These are phyloP conservation scores for Paralichthys olivaceus DNA, from an alignment of 2,113 vertebrate species.

Conservation along the genomic window DNA sequence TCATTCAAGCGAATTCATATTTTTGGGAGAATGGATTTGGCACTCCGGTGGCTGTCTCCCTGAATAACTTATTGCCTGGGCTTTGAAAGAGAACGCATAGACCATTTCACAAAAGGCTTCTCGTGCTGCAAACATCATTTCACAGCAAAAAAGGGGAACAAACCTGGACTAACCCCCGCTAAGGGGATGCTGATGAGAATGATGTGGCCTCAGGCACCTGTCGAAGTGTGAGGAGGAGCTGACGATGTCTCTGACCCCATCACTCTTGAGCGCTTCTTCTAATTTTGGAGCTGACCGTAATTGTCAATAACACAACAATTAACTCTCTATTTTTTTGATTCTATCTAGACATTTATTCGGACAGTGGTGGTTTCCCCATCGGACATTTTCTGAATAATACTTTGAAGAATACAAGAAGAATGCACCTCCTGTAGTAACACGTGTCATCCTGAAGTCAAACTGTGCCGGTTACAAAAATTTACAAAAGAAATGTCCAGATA, in stretches of 20 bases:
- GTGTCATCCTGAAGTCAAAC: too few relatives aligned
- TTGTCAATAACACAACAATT: neutral
- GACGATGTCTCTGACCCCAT: constrained; percentile 6
- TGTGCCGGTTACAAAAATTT: too few relatives aligned
- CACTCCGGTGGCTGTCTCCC: constrained; percentile 37
- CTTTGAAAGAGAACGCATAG: constrained; percentile 39
- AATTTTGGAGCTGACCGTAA: neutral
- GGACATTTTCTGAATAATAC: too few relatives aligned
- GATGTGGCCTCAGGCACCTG: constrained; percentile 33
- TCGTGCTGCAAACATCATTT: constrained; percentile 29
- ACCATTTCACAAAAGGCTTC: constrained; percentile 45
- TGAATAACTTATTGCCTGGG: constrained; percentile 46
- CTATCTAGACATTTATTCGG: too few relatives aligned
- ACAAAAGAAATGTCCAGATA: too few relatives aligned
- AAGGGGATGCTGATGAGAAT: constrained; percentile 48
- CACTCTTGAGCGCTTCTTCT: constrained; percentile 5
- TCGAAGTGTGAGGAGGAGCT: constrained; percentile 26
- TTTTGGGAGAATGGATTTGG: constrained; percentile 39
- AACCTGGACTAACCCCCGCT: constrained; percentile 24
- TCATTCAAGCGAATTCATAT: constrained; percentile 59
- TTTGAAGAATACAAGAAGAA: too few relatives aligned
- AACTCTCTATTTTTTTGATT: neutral
- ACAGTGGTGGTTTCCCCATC: too few relatives aligned
- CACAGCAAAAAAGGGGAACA: constrained; percentile 14
- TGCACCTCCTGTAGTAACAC: too few relatives aligned